These are phyloP conservation scores for Dynastes grantii DNA, from an alignment of 2,888 invertebrate species.

Conservation along the genomic window DNA sequence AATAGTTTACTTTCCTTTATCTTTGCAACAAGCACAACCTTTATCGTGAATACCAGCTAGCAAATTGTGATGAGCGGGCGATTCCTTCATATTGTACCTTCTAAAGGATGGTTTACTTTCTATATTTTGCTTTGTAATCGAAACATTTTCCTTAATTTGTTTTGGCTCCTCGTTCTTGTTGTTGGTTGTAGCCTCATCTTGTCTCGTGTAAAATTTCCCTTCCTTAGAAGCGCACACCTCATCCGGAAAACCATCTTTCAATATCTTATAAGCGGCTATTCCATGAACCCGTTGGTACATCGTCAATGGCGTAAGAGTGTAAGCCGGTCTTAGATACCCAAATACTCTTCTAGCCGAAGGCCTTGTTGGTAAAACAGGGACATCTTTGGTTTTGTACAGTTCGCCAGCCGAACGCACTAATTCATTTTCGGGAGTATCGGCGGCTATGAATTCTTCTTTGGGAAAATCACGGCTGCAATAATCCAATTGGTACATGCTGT, in stretches of 20 bases:
- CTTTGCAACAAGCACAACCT: neutral
- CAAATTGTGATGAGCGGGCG: neutral
- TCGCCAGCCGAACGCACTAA: conserved; percentile 13
- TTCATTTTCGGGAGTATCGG: conserved; percentile 25
- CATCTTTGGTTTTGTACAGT: neutral
- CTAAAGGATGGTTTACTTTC: neutral
- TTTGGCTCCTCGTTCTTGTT: neutral
- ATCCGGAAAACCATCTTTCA: conserved; percentile 16
- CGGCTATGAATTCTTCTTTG: conserved; percentile 11
- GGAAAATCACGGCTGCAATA: conserved; percentile 31
- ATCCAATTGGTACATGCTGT: conserved; percentile 22
- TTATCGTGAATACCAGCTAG: neutral
- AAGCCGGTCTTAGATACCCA: conserved; percentile 46
- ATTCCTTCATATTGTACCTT: neutral
- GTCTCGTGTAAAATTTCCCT: too few species aligned
- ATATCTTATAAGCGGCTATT: conserved; percentile 25
- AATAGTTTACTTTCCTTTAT: neutral
- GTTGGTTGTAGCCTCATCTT: too few species aligned
- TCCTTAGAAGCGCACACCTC: neutral
- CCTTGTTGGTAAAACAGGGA: conserved; percentile 32
- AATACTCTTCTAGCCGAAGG: conserved; percentile 37
- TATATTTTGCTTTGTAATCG: neutral
- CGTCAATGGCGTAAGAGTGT: conserved; percentile 46
- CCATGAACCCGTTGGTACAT: conserved; percentile 49
- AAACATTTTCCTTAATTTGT: neutral